These are phyloP conservation scores for Unio pictorum DNA, from an alignment of 2,888 invertebrate genomes.

Conservation along the genomic window DNA sequence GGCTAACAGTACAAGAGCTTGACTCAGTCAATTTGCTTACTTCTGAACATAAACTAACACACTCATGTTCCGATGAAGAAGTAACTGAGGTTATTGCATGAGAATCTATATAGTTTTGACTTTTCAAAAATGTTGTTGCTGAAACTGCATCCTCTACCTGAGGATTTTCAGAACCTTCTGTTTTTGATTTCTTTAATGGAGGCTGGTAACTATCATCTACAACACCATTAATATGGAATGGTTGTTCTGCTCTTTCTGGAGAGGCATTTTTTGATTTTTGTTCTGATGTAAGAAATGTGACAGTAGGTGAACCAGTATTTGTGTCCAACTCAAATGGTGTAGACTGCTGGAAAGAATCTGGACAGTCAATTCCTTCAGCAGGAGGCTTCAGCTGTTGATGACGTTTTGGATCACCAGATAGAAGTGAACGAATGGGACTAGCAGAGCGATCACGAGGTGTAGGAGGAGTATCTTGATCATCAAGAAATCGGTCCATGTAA, in stretches of 20 bases:
- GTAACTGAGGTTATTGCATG: slow-evolving; percentile 22
- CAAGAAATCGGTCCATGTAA: slow-evolving; percentile 91
- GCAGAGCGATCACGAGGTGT: slow-evolving; percentile 76
- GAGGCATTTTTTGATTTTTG: slow-evolving; percentile 20
- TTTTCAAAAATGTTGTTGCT: slow-evolving; percentile 24
- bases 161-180: slow-evolving; percentile 16
- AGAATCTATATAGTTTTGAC: slow-evolving; percentile 35
- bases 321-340: slow-evolving; percentile 30
- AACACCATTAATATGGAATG: slow-evolving; percentile 18
- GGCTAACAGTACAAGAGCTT: no score
- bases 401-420: slow-evolving; percentile 73
- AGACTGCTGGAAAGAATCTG: slow-evolving; percentile 20
- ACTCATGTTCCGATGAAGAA: no score
- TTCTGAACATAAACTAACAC: no score
- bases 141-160: slow-evolving; percentile 15
- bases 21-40: no score
- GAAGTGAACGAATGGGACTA: slow-evolving; percentile 78
- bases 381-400: slow-evolving; percentile 56
- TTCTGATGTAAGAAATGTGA: slow-evolving; percentile 21
- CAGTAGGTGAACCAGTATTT: slow-evolving; percentile 39
- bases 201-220: slow-evolving; percentile 24
- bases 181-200: slow-evolving; percentile 33
- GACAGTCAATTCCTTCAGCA: slow-evolving; percentile 17
- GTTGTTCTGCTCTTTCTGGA: slow-evolving; percentile 15
- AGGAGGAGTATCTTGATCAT: slow-evolving; percentile 77